Conservation (phyloP, 2,113 vertebrate species). For the Catharus fuscescens region DNA sequence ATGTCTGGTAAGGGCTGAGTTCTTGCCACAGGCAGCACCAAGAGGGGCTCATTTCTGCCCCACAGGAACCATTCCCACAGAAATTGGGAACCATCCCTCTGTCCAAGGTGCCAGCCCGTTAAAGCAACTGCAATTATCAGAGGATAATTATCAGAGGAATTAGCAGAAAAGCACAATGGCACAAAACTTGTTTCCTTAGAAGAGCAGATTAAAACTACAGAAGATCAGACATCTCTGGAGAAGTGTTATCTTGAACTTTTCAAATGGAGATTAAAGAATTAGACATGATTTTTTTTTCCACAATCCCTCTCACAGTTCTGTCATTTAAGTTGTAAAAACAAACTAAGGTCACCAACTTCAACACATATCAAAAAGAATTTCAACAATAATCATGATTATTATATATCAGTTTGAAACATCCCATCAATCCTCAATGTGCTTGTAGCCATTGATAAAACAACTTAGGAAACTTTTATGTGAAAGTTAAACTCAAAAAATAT, state of each 20-base stretch:
- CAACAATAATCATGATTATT: background rate
- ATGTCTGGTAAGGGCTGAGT: background rate
- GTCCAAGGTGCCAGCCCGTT: background rate
- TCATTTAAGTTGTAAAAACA: background rate
- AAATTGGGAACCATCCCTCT: background rate
- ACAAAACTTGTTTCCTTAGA: background rate
- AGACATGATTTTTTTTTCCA: background rate
- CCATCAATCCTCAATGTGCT: background rate
- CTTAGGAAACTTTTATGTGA: background rate
- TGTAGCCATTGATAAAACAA: background rate
- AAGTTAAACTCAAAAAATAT: background rate
- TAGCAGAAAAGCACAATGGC: background rate
- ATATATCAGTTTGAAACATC: background rate
- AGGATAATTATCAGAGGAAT: background rate
- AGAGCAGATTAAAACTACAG: background rate
- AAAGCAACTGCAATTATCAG: background rate
- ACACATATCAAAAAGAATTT: background rate
- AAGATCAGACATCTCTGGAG: background rate
- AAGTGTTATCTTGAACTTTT: background rate
- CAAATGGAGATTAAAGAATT: background rate
- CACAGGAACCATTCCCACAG: background rate
- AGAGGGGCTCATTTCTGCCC: background rate
- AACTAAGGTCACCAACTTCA: background rate
- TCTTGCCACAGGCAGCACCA: background rate
- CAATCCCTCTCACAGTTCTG: background rate